phyloP scores from a whole-genome alignment of 2,797 vertebrate species.

The Phoeniculus purpureus region DNA sequence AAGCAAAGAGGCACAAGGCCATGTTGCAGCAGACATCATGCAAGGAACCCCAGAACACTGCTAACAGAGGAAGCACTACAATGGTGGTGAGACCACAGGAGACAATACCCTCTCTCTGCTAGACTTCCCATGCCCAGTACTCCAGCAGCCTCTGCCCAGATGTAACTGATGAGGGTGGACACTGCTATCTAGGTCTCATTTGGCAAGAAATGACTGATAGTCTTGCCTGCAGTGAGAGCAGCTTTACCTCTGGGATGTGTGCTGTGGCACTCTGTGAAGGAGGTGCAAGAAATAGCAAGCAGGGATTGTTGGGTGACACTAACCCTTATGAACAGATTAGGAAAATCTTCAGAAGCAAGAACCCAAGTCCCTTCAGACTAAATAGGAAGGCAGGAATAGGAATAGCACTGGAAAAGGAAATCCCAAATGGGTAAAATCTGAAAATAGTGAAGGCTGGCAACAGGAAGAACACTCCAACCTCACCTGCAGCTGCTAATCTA shows the following conservation, averaged over 20 bases:
- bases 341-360: not conserved
- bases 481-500: not conserved
- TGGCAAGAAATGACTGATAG: not conserved
- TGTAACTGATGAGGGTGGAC: not conserved
- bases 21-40: rapidly evolving
- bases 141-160: not conserved
- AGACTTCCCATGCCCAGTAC: not conserved
- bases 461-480: not conserved
- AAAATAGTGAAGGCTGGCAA: not conserved
- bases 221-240: not conserved
- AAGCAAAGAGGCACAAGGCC: not conserved
- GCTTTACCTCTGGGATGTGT: not conserved
- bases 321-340: not conserved
- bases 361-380: not conserved
- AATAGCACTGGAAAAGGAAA: not conserved
- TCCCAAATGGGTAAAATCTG: not conserved
- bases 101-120: not conserved
- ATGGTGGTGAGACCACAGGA: not conserved
- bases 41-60: not conserved
- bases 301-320: not conserved
- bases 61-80: not conserved
- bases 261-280: not conserved
- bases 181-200: not conserved
- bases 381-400: not conserved
- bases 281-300: not conserved